Percentiles rank a stretch among this genome's conserved stretches.
Conservation (phyloP, 2,797 vertebrate species). For the Hafferia zeledoni region DNA sequence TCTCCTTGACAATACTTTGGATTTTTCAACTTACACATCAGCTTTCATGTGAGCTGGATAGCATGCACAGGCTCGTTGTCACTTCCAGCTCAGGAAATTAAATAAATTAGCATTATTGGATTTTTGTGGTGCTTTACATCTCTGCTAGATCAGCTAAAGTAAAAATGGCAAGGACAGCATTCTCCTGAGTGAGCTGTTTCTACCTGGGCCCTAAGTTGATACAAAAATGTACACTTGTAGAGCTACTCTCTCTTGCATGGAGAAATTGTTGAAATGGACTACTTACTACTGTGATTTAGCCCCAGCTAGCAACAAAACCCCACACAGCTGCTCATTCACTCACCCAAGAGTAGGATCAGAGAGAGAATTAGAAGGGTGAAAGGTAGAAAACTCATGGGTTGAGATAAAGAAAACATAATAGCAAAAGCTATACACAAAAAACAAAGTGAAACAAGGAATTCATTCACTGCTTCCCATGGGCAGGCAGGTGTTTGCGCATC, state of each 20-base stretch:
- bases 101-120: conserved; percentile 57
- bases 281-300: not conserved
- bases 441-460: not conserved
- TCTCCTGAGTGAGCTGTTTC: not conserved
- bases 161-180: not conserved
- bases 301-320: not conserved
- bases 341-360: fast-evolving
- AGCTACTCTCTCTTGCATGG: fast-evolving
- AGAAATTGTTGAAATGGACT: not conserved
- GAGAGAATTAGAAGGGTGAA: not conserved
- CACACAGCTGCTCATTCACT: not conserved
- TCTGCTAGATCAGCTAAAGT: not conserved
- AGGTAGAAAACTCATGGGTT: not conserved
- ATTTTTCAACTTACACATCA: conserved; percentile 25
- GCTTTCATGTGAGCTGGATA: conserved; percentile 11
- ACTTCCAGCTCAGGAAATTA: conserved; percentile 61
- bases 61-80: not conserved
- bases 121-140: conserved; percentile 27
- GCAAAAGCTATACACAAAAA: not conserved
- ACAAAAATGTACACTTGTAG: not conserved
- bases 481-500: not conserved
- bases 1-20: conserved; percentile 38
- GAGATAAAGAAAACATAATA: not conserved
- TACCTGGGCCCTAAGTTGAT: not conserved
- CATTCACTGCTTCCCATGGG: not conserved